Conservation (phyloP, 1,140 invertebrate genomes). For the Cyclina sinensis region DNA sequence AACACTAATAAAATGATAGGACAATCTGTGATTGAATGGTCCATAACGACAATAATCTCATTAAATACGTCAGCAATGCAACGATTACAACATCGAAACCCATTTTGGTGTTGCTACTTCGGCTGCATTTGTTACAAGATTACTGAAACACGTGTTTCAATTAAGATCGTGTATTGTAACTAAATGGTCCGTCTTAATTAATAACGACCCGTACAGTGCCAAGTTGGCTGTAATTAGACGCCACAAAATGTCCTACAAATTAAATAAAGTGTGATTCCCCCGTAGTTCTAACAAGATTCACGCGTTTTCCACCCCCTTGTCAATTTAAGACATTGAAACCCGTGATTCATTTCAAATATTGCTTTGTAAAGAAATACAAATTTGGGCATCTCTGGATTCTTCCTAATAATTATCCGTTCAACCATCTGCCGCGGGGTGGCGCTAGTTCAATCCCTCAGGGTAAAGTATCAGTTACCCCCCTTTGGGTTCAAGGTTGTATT, state of each 20-base stretch:
- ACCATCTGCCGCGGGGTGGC: constrained; percentile 57
- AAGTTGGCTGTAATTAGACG: constrained; percentile 49
- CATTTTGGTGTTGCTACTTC: neutral
- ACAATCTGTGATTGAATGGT: too few species aligned
- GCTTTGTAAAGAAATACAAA: constrained; percentile 60
- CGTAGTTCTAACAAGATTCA: constrained; percentile 58
- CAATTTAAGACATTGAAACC: constrained; percentile 58
- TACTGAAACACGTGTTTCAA: constrained; percentile 40
- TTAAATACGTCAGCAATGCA: neutral
- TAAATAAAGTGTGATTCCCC: constrained; percentile 58
- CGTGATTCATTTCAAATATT: constrained; percentile 53
- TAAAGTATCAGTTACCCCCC: constrained; percentile 63
- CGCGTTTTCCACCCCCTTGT: constrained; percentile 39
- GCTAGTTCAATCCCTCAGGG: constrained; percentile 49
- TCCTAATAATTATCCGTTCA: constrained; percentile 55
- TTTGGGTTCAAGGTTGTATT: constrained; percentile 49
- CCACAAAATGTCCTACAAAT: constrained; percentile 58
- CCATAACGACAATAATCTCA: too few species aligned
- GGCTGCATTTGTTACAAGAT: neutral
- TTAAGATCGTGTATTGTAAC: neutral
- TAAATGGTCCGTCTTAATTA: constrained; percentile 52
- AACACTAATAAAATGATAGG: too few species aligned
- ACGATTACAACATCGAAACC: neutral
- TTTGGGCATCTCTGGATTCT: constrained; percentile 24
- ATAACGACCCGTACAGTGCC: constrained; percentile 57